Evolutionary conservation across 1,140 invertebrate species (phyloP).

Genomic region (Samia ricini): DNA sequence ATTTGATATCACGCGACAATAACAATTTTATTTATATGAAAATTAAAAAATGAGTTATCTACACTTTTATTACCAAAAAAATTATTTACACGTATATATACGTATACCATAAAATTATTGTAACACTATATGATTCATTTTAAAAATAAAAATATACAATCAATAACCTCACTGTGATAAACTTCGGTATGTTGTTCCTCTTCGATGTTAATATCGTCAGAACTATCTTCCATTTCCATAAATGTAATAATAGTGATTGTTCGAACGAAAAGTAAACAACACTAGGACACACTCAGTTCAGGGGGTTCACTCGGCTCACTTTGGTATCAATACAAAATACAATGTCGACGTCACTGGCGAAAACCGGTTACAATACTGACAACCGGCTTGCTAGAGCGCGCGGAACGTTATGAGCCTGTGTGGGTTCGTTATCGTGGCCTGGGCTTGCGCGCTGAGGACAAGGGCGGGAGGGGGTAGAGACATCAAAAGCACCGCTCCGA

Average conservation of each 20-base stretch:
- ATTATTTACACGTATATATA: no score
- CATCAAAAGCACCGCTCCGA: slow-evolving; percentile 63
- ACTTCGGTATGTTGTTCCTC: slow-evolving; percentile 67
- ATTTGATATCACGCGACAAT: no score
- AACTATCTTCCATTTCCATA: slow-evolving; percentile 72
- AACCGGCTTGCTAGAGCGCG: slow-evolving; percentile 68
- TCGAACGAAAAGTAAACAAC: slow-evolving; percentile 53
- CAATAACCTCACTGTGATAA: slow-evolving; percentile 53
- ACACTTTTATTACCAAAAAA: no score
- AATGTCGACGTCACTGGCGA: slow-evolving; percentile 47
- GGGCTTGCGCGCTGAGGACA: slow-evolving; percentile 46
- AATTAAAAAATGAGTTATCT: no score
- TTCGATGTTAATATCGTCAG: slow-evolving; percentile 68
- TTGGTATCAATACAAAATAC: slow-evolving; percentile 34
- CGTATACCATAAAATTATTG: no score
- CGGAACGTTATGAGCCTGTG: slow-evolving; percentile 64
- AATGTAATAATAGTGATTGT: slow-evolving; percentile 14
- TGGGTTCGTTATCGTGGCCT: slow-evolving; percentile 57
- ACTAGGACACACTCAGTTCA: slow-evolving; percentile 39
- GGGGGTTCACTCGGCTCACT: slow-evolving; percentile 53
- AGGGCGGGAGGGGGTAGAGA: slow-evolving; percentile 33
- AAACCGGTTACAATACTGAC: slow-evolving; percentile 67
- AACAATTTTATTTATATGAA: no score
- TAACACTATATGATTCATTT: no score
- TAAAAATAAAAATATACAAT: slow-evolving; percentile 12